Base-by-base conservation (phyloP, 2,797 vertebrate genomes). In the Eremophila alpestris region DNA sequence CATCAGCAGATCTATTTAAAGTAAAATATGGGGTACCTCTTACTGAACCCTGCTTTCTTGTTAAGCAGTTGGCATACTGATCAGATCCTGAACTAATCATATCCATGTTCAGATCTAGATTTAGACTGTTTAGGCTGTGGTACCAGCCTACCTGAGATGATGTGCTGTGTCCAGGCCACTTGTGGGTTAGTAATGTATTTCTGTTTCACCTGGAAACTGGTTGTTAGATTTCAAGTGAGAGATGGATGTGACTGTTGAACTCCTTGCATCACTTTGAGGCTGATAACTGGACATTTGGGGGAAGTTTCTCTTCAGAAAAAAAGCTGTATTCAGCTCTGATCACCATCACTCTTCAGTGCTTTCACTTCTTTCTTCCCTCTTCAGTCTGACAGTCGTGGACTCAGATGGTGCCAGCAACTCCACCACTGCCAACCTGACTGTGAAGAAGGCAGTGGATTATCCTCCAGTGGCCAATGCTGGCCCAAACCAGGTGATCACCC, bases 361-460 rank as follows among this genome's bases (percentile, higher is more conserved):
- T 79, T 60, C 56, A 9, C 21, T 83, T 18, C 22, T 20, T 41
- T 30, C 43, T 27, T 48, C 32, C 34, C 38, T 32, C 40, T 78
- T 73, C 82, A 99, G 99, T 92, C 97, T 99, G 75, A 99, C 99
- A 6, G 99, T 99, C 0, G 99, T 98, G 3, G 99, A 99, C 97
- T 99, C 99, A 0, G 99, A 99, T 15, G 98, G 99, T 59, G 99
- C 98, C 86, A 98, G 95, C 95, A 98, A 96, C 97, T 99, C 99
- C 2, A 99, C 99, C 29, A 99, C 98, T 89, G 99, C 99, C 79
- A 98, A 96, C 68, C 93, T 99, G 78, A 98, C 98, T 0, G 99
- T 99, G 92, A 99, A 98, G 96, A 99, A 99, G 97, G 99, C 99
- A 48, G 99, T 98, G 96, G 99, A 99, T 96, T 99, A 99, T 94